A percentile compares a stretch with the other conserved stretches of the same genome.
phyloP scores from a whole-genome alignment of 2,888 invertebrate species.

The Heliothis peltigera region DNA sequence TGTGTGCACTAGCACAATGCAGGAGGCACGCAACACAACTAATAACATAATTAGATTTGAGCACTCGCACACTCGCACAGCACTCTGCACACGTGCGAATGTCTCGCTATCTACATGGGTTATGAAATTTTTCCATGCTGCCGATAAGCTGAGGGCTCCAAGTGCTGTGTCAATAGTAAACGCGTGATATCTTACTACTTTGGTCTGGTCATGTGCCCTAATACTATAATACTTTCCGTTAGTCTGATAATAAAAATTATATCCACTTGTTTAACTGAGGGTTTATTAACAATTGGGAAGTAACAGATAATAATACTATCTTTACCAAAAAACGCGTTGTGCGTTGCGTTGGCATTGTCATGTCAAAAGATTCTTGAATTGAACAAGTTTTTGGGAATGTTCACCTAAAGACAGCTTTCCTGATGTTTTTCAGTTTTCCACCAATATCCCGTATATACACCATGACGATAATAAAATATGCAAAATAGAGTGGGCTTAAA shows the following conservation, averaged over 20 bases:
- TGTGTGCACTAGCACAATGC: not conserved
- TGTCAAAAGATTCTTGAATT: too few relatives aligned
- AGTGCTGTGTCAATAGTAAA: conserved; percentile 39
- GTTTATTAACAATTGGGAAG: too few relatives aligned
- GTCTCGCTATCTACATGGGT: conserved; percentile 30
- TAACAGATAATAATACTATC: too few relatives aligned
- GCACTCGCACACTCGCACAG: too few relatives aligned
- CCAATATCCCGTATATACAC: too few relatives aligned
- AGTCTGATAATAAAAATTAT: not conserved
- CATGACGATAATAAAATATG: too few relatives aligned
- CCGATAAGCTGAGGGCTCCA: conserved; percentile 27
- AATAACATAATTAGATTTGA: conserved; percentile 60
- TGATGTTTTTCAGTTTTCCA: too few relatives aligned
- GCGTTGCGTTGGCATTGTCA: too few relatives aligned
- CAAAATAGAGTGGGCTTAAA: too few relatives aligned
- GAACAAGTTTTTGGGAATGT: too few relatives aligned
- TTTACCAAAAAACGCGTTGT: too few relatives aligned
- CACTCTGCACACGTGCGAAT: conserved; percentile 32
- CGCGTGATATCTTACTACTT: conserved; percentile 21
- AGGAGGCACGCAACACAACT: conserved; percentile 49
- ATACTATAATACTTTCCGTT: conserved; percentile 3
- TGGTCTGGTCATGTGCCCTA: conserved; percentile 33
- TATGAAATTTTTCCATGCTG: conserved; percentile 45
- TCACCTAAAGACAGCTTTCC: too few relatives aligned
- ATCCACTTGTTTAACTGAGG: not conserved